Percentiles rank a stretch among this genome's conserved stretches.
Evolutionary conservation across 2,888 invertebrate species (phyloP).

Genomic region (Hecatera dysodea): DNA sequence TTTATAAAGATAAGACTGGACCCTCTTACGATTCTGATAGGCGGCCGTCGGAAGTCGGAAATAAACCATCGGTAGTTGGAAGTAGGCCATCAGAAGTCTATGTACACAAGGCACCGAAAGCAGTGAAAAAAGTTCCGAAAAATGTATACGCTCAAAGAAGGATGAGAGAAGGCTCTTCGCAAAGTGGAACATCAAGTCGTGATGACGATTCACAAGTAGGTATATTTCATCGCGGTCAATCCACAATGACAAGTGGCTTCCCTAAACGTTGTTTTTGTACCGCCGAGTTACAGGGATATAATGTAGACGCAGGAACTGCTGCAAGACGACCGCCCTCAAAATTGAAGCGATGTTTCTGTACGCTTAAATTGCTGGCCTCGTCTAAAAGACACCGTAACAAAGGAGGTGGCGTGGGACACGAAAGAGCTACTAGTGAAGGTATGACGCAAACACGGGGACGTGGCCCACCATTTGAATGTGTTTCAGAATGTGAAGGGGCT

Average conservation of each 20-base stretch:
- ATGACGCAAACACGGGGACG: constrained; percentile 39
- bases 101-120: constrained; percentile 16
- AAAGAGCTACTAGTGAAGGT: constrained; percentile 22
- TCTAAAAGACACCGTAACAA: constrained; percentile 11
- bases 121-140: constrained; percentile 29
- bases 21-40: constrained; percentile 6
- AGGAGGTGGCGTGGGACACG: constrained; percentile 16
- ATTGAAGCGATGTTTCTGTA: constrained; percentile 43
- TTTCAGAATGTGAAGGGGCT: constrained; percentile 58
- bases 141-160: constrained; percentile 4
- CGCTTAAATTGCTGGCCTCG: constrained; percentile 23
- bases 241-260: constrained; percentile 46
- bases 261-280: constrained; percentile 69
- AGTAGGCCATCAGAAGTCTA: constrained; percentile 7
- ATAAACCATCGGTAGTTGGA: constrained; percentile 1
- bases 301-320: constrained; percentile 13
- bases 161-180: constrained; percentile 37
- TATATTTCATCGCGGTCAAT: constrained; percentile 27
- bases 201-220: constrained; percentile 38
- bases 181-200: constrained; percentile 22
- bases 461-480: constrained; percentile 68
- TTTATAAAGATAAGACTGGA: constrained; percentile 64
- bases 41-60: constrained; percentile 2
- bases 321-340: constrained; percentile 16
- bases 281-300: constrained; percentile 54